A percentile compares a stretch with the other conserved stretches of the same genome.
Conservation (phyloP, 2,888 invertebrate species). For the Aphodius granarius region DNA sequence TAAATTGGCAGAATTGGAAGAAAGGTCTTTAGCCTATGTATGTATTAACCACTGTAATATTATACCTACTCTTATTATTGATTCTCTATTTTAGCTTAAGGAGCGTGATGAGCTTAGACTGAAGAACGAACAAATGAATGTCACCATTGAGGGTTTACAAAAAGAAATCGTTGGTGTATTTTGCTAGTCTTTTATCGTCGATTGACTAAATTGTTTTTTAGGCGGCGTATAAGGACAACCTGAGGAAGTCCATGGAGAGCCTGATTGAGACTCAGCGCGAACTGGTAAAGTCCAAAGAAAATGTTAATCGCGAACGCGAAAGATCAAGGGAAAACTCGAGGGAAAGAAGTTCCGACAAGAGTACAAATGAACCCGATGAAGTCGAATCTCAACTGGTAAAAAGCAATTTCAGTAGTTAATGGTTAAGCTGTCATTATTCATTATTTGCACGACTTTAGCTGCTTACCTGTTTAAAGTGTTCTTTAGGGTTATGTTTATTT, state of each 20-base stretch:
- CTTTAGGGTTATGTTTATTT: neutral
- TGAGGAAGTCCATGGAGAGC: conserved; percentile 15
- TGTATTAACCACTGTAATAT: conserved; percentile 13
- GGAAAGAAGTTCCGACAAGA: neutral
- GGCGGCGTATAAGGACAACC: conserved; percentile 12
- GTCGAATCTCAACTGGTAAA: neutral
- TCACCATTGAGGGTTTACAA: conserved; percentile 21
- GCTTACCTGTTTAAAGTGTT: too few species aligned
- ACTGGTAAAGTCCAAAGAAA: neutral
- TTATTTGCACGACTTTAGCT: too few species aligned
- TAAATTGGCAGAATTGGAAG: conserved; percentile 35
- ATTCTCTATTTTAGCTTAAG: conserved; percentile 15
- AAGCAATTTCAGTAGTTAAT: neutral
- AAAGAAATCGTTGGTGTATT: conserved; percentile 13
- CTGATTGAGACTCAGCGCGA: neutral
- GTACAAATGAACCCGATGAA: neutral
- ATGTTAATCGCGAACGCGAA: neutral
- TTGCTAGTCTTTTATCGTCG: neutral
- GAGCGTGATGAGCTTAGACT: conserved; percentile 19
- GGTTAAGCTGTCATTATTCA: too few species aligned
- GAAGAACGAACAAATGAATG: conserved; percentile 25
- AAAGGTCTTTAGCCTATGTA: conserved; percentile 30
- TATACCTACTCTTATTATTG: neutral
- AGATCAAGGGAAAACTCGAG: neutral
- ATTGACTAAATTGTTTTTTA: neutral